Evolutionary conservation across 2,797 vertebrate species (phyloP), one percentile per base, ranked within the genome.

Genomic region (Carapus acus): DNA sequence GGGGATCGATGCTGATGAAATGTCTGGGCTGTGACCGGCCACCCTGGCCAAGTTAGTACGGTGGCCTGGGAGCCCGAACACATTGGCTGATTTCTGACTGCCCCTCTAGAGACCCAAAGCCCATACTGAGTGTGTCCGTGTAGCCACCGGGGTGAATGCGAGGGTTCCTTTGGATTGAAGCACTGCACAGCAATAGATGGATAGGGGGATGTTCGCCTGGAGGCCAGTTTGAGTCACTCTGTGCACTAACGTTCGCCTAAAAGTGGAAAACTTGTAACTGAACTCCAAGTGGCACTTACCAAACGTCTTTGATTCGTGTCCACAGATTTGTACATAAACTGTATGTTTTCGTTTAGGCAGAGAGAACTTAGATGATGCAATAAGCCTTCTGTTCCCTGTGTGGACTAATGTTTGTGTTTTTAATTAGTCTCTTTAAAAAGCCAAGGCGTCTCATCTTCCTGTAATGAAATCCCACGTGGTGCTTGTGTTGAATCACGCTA

Each of bases 331-430:
- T 85, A 72, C 50, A 78, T 33, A n/a, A n/a, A 33, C 12, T 33
- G 31, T 33, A 70, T 18, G 71, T 65, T 77, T 79, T 74, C 21
- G 69, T 85, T 79, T 77, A 71, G 71, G 62, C 71, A 75, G 62
- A 81, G 65, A 61, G 81, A 83, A 87, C 86, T 87, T 83, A 85
- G 75, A 78, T 62, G 58, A 85, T 82, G 87, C 87, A 88, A 88
- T 88, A 88, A 87, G 68, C 82, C 52, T 67, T 69, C 8, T 66
- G 73, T 80, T 81, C 57, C 55, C 46, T 77, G 42, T 49, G 58
- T 74, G 65, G 47, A 54, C 76, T 60, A 61, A 24, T 65, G 61
- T 76, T 73, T 60, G 59, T 73, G 56, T 82, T n/a, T n/a, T n/a
- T 52, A 47, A 49, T 58, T 6, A 54, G 62, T 82, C 64, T 74